Conservation (phyloP, 2,113 vertebrate genomes). For the Syngnathus floridae region DNA sequence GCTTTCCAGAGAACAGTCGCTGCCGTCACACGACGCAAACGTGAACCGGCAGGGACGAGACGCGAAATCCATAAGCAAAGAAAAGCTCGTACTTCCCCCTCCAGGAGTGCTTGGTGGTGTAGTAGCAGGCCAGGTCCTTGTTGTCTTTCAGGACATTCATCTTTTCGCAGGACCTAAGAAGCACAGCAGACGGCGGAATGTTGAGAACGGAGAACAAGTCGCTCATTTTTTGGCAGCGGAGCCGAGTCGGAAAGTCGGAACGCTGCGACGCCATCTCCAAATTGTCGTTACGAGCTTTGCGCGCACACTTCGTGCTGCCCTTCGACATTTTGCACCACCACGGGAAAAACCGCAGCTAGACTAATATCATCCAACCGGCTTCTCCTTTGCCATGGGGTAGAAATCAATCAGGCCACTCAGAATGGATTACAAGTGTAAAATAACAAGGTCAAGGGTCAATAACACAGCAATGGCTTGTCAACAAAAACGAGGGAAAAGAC, state of each 20-base stretch:
- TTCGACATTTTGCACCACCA: slow-evolving; percentile 40
- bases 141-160: slow-evolving; percentile 99
- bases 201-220: background rate
- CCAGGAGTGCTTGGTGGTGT: slow-evolving; percentile 99
- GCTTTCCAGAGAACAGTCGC: background rate
- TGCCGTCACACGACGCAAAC: background rate
- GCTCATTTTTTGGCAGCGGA: background rate
- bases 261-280: background rate
- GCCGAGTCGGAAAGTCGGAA: background rate
- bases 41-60: background rate
- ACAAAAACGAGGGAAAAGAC: slow-evolving; percentile 29
- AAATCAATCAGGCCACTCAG: background rate
- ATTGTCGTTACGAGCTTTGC: background rate
- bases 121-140: slow-evolving; percentile 98
- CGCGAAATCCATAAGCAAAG: slow-evolving; percentile 8
- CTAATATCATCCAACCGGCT: background rate
- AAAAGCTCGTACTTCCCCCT: slow-evolving; percentile 87
- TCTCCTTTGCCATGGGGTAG: background rate
- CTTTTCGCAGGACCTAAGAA: slow-evolving; percentile 81
- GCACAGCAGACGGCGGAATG: background rate
- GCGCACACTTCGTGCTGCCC: slow-evolving; percentile 48
- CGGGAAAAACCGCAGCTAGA: slow-evolving; percentile 19
- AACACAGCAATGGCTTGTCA: slow-evolving; percentile 23
- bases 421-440: background rate
- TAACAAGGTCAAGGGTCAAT: slow-evolving; percentile 11